Base-by-base conservation (phyloP, 2,113 vertebrate species). In the Paraplagusia blochii region DNA sequence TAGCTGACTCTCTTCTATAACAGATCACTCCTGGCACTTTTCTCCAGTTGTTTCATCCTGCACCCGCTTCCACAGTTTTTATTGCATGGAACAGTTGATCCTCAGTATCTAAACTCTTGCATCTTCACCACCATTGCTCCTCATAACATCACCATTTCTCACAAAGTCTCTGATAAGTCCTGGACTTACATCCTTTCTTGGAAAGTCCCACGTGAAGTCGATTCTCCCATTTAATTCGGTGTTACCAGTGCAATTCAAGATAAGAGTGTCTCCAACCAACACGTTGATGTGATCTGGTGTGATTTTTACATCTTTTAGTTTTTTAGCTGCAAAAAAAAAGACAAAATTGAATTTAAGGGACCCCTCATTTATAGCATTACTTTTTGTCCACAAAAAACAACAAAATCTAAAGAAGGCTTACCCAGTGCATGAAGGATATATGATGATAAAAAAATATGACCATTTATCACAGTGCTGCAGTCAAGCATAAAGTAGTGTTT, bases 181-280 rank as follows among this genome's bases (percentile, higher is more conserved):
- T 57, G 8, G 45, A 82, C 81, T 81, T 63, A 90, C 89, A 6
- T 0, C 63, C 8, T 2, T 72, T 8, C 52, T 75, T 10, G 82
- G 82, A 52, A 86, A 82, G 12, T 84, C 72, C 94, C 94, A 95
- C 0, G 72, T 9, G 58, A 96, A 86, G 11, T 44, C 42, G 6
- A 94, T 52, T 58, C 86, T 88, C 50, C 91, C 91, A 2, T 92
- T 92, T 63, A 1, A 77, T n/a, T 74, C 76, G 46, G 91, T 93
- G 49, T 90, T 77, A 13, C 85, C 94, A 2, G 48, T 81, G 69
- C 95, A 97, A 36, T 83, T 88, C 46, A 97, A 83, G 1, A 10
- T 1, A 1, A 96, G 88, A 0, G 81, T 88, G 39, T 93, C 88
- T 49, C 94, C 95, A 1, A 87, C 86, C 59, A 96, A 44, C 62